Base-by-base conservation (phyloP, 2,888 invertebrate species). In the Tenthredo mesomela region DNA sequence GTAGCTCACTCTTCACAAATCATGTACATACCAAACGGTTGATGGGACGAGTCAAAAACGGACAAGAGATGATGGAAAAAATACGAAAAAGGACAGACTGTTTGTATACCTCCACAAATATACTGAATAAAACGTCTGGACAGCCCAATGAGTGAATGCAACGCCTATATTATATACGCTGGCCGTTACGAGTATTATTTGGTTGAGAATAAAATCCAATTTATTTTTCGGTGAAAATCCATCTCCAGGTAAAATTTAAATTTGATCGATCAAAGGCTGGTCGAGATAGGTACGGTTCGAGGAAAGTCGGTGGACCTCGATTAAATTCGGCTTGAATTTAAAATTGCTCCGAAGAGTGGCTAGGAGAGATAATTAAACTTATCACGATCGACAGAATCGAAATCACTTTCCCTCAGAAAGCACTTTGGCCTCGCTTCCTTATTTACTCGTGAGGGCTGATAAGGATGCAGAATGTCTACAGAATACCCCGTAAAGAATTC, bases 341-440 rank as follows among this genome's bases (percentile, higher is more conserved):
- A 80, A 61, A 80, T 80, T 80, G 33, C 80, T 61, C 80, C 80
- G 58, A 40, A 61, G 77, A 77, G 58, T 61, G 80, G 80, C 80
- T 61, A 80, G 61, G 80, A 58, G 80, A 80, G 80, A 80, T 80
- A 80, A 80, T 80, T 80, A 80, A 80, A 80, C 58, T 80, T 80
- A 80, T 80, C 80, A 80, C 33, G 80, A 80, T 80, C 80, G 80
- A 61, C 80, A 61, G 80, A 80, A 80, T 58, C 80, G 80, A 80
- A 80, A 80, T 80, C 80, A 80, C 58, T 80, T 80, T 80, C 80
- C 29, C 40, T 40, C 80, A 43, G 58, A 61, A 80, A 58, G 80
- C 80, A 80, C 80, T 80, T 80, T 80, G 40, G 58, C 58, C 61
- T 61, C n/a, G 58, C 58, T 80, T 80, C 61, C 80, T 80, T 61